Conservation (phyloP, 92 coral and sea anemone species). For the Siderastrea siderea region DNA sequence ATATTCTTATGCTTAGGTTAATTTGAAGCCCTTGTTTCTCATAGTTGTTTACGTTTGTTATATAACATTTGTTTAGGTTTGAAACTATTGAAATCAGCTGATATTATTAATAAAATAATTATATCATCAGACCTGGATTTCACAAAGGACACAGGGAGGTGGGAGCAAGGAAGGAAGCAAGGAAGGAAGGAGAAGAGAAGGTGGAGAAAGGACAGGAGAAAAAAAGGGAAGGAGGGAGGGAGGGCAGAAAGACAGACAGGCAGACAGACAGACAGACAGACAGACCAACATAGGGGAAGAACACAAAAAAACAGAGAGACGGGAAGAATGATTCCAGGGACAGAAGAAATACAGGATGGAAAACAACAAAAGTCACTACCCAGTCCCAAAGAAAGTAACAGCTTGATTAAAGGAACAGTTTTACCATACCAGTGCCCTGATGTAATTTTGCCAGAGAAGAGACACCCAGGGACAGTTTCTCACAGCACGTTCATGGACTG, state of each 20-base stretch:
- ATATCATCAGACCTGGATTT: no score
- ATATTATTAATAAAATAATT: no score
- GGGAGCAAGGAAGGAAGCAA: not conserved
- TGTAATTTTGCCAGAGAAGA: constrained; percentile 91
- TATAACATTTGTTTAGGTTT: no score
- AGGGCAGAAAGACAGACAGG: not conserved
- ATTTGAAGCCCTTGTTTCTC: no score
- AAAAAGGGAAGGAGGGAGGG: not conserved
- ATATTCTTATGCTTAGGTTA: not conserved
- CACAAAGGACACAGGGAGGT: not conserved
- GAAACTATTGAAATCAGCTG: no score
- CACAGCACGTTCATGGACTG: constrained; percentile 95
- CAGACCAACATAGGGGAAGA: no score
- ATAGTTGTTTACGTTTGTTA: no score
- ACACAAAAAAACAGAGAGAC: no score
- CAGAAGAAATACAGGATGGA: no score
- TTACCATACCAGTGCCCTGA: constrained; percentile 84
- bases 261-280: not conserved
- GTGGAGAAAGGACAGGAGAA: not conserved
- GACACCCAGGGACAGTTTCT: constrained; percentile 98
- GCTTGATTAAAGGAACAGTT: no score
- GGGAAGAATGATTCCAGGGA: no score
- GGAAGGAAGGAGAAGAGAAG: not conserved
- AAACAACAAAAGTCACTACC: no score
- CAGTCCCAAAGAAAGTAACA: not conserved